Evolutionary conservation across 2,797 vertebrate species (phyloP), one percentile per base, ranked within the genome.

Genomic region (Manis pentadactyla): DNA sequence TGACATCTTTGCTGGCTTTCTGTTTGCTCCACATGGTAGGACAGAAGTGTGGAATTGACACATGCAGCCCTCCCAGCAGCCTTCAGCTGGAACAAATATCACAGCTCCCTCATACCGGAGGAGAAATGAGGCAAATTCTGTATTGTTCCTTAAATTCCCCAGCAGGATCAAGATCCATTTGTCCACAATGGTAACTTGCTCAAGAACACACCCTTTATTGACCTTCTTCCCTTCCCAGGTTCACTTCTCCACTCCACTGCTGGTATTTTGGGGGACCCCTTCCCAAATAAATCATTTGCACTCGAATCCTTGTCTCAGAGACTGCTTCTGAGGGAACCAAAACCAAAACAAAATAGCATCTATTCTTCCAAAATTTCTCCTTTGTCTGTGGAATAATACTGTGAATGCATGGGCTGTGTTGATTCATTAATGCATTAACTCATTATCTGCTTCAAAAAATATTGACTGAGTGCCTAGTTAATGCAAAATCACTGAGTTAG

Each of bases 291-390:
- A 66, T 14, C 34, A 64, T 42, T 63, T n/a, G 10, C 2, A 2
- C 51, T 73, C 46, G 51, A 68, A 57, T 27, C 29, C 23, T 63
- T 79, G 37, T 82, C 61, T 77, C 39, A 82, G 29, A 29, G 9
- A 92, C 57, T 23, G n/a, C 66, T 78, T 93, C 55, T 78, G 46
- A 34, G 25, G 49, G 13, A 90, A 31, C n/a, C 29, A 25, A 87
- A 66, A 73, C 2, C 34, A 78, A 79, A 83, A 59, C 37, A 39
- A 39, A 39, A 39, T 25, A 90, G 31, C 27, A 27, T 75, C 71
- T 74, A 57, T 27, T 87, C 82, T 82, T 71, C 63, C 59, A 78
- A 91, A 90, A 29, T 66, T 78, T 97, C 75, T 64, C 53, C 57
- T 78, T 78, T 66, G 12, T 75, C 59, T 81, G 25, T 66, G 63